Conservation (phyloP, 2,113 vertebrate species). For the Equus przewalskii region DNA sequence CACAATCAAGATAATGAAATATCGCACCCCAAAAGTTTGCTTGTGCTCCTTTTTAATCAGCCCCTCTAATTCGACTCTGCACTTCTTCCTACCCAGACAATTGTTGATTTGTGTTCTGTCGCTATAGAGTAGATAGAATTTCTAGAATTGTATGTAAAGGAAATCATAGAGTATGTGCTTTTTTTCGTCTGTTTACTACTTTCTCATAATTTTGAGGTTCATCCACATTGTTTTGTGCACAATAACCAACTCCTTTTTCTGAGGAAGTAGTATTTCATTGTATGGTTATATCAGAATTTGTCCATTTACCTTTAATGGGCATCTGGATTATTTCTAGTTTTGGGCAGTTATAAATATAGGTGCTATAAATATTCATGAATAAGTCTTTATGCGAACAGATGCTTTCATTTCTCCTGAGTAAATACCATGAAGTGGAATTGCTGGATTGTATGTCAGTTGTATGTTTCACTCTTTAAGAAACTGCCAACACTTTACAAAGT, state of each 20-base stretch:
- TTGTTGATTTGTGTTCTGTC: not conserved
- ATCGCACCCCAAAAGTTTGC: not conserved
- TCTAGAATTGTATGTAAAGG: not conserved
- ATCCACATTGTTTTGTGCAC: not conserved
- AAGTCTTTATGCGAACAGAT: not conserved
- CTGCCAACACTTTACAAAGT: not conserved
- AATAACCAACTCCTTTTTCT: not conserved
- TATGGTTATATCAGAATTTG: not conserved
- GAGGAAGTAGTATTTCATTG: not conserved
- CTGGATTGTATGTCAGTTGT: not conserved
- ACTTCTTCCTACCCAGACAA: not conserved
- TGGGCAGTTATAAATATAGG: not conserved
- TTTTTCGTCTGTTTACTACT: not conserved
- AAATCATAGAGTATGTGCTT: not conserved
- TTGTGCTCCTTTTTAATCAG: not conserved
- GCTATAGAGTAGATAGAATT: not conserved
- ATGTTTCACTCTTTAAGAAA: constrained; percentile 4
- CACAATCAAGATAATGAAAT: not conserved
- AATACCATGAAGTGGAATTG: not conserved
- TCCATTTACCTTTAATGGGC: not conserved
- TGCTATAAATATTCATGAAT: not conserved
- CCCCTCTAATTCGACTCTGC: not conserved
- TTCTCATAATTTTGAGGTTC: not conserved
- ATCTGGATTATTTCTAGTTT: not conserved
- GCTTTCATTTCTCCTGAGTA: not conserved